Evolutionary conservation across 2,888 invertebrate species (phyloP).

Genomic region (Heteromyza rotundicornis): DNA sequence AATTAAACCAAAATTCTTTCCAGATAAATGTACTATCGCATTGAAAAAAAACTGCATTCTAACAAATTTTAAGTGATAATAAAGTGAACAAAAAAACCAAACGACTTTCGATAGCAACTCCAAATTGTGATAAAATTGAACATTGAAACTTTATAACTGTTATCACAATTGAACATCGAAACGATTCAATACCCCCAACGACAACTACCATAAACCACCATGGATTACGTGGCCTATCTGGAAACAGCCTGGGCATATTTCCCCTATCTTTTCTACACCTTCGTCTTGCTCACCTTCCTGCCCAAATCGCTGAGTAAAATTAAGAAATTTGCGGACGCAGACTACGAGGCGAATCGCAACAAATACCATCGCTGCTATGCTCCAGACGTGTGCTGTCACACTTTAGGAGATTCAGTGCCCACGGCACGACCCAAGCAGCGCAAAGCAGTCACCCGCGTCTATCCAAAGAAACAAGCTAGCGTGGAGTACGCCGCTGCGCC

Average conservation of each 20-base stretch:
- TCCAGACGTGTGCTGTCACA: slow-evolving; percentile 55
- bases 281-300: slow-evolving; percentile 54
- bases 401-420: slow-evolving; percentile 26
- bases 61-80: too few relatives aligned
- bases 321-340: slow-evolving; percentile 47
- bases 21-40: too few relatives aligned
- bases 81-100: slow-evolving; percentile 20
- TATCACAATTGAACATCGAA: not conserved
- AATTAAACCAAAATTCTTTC: too few relatives aligned
- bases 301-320: slow-evolving; percentile 53
- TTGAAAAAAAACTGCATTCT: too few relatives aligned
- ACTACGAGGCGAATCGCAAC: slow-evolving; percentile 48
- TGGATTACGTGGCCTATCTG: slow-evolving; percentile 40
- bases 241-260: slow-evolving; percentile 45
- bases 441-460: slow-evolving; percentile 54
- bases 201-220: too few relatives aligned
- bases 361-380: slow-evolving; percentile 59
- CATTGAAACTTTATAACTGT: not conserved
- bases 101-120: slow-evolving; percentile 31
- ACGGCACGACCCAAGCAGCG: slow-evolving; percentile 49
- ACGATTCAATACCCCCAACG: slow-evolving; percentile 8
- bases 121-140: slow-evolving; percentile 19
- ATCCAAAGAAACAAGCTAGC: slow-evolving; percentile 45
- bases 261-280: slow-evolving; percentile 47
- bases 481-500: slow-evolving; percentile 11